Evolutionary conservation across 1,140 invertebrate species (phyloP), one percentile per base, ranked within the genome.

Genomic region (Luehdorfia chinensis): DNA sequence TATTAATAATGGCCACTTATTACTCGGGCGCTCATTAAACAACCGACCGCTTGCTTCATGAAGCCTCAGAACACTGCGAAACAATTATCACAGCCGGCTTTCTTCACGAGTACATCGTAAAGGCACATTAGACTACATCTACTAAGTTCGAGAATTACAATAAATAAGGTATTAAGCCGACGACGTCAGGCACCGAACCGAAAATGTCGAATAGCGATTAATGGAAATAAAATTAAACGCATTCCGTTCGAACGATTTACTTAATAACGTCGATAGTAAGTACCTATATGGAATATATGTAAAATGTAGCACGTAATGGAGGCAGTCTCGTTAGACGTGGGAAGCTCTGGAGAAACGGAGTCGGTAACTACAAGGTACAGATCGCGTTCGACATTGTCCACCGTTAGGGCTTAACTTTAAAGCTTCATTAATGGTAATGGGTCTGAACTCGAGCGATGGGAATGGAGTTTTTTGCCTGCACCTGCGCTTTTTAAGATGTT

Each of bases 271-370:
- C 70, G 71, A 77, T 77, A 73, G 76, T 78, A 77, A 75, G 63
- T 63, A 69, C n/a, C n/a, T n/a, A n/a, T 31, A 54, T 47, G 56
- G 71, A 73, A 71, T 69, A 70, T 73, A 81, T 74, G 69, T 80
- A 77, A 76, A 76, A 77, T 61, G 75, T 65, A 65, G 59, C 52
- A 66, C 69, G 78, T 80, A 80, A 83, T 80, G 66, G 68, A 62
- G 67, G 73, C 65, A 73, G 75, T 60, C 75, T 79, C 60, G 76
- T 85, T 85, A 81, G 66, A 80, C 76, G 78, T 85, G 80, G 78
- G 80, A 85, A 81, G 58, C 64, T 8, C 25, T 21, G 53, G 31
- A 31, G 32, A 43, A 28, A 9, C 25, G 15, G 46, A 31, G 23
- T 9, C 12, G 18, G 18, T n/a, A n/a, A n/a, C 32, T 66, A 70